Evolutionary conservation across 23 tunicate genomes (phyloP), one percentile per base, ranked within the genome.

Genomic region (Botrylloides violaceus): DNA sequence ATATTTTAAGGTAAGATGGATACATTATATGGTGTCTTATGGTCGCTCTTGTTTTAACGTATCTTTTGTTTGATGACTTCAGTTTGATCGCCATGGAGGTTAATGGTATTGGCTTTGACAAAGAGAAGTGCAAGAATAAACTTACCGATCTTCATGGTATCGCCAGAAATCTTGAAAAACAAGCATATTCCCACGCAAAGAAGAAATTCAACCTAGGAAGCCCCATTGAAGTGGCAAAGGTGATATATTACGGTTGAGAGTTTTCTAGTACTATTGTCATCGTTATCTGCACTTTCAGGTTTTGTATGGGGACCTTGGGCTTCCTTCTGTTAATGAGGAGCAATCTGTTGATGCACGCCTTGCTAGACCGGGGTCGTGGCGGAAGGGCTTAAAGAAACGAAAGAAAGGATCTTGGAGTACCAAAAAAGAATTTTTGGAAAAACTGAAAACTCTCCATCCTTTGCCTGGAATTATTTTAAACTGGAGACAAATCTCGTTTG

Each of bases 401-500:
- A 75, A 32, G 25, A 3, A 31, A 28, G 30, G 21, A 29, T 57
- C 43, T 2, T 80, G 85, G 77, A 80, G 95, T 48, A 87, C 95
- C 9, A 80, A 64, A 38, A 87, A 87, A 34, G 79, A 75, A 70
- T 62, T 65, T 24, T 33, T 87, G 25, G 58, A 62, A 31, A 66
- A 47, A 18, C 73, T 87, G 15, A 26, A 60, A 19, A 76, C 75
- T 48, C 37, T 66, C 26, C 90, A 83, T 78, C 91, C 85, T 32
- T 58, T 90, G 34, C 78, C 88, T 22, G 35, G 50, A 57, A 72
- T 79, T 57, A 79, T 90, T 2, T 63, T 83, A 64, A 47, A 74
- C 34, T 90, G 97, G 97, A 74, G 97, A 72, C 71, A 79, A 9
- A 66, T 79, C 22, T 49, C 73, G 29, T 71, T 80, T 71, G 38